Base-by-base conservation (phyloP, 2,888 invertebrate species). In the Scaptomyza cyrtandrae region DNA sequence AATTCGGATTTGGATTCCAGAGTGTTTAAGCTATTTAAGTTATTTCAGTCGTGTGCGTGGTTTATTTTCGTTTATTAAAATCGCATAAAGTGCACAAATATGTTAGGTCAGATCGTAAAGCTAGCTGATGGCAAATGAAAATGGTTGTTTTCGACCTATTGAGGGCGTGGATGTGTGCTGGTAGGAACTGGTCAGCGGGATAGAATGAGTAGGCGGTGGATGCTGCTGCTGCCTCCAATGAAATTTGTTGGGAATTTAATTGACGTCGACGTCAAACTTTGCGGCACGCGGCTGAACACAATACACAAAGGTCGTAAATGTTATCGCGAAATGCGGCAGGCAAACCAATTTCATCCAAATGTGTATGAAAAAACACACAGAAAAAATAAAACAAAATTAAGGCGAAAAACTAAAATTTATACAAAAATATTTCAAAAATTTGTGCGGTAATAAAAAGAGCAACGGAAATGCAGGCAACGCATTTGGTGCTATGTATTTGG, bases 21-120 rank as follows among this genome's bases (percentile, higher is more conserved):
- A 52, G 60, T 67, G 63, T 70, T 74, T 71, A 62, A 75, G 77
- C 79, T 76, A 78, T 81, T 75, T 53, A 55, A 27, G 49, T 74
- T 81, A 79, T 81, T 75, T 53, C 50, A 19, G 54, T 50, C 13
- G 39, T 14, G 39, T 14, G 61, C 53, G 50, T 50, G 68, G 67
- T 60, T 64, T 80, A 85, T 86, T 87, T 77, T 85, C 83, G 81
- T 87, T 83, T 86, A 86, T 87, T 85, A 87, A 87, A 87, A 77
- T 86, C 86, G 73, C 80, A 86, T 86, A 86, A 86, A 86, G 83
- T 87, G 88, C 85, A 77, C 83, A 86, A 87, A 83, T 83, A 75
- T 86, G 86, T 85, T 68, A 54, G 75, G 60, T 31, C 58, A 59
- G 79, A 64, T 75, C 84, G 71, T 84, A 84, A 84, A 84, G 81